Evolutionary conservation across 1,140 invertebrate genomes (phyloP).

Genomic region (Matsumurasca onukii): DNA sequence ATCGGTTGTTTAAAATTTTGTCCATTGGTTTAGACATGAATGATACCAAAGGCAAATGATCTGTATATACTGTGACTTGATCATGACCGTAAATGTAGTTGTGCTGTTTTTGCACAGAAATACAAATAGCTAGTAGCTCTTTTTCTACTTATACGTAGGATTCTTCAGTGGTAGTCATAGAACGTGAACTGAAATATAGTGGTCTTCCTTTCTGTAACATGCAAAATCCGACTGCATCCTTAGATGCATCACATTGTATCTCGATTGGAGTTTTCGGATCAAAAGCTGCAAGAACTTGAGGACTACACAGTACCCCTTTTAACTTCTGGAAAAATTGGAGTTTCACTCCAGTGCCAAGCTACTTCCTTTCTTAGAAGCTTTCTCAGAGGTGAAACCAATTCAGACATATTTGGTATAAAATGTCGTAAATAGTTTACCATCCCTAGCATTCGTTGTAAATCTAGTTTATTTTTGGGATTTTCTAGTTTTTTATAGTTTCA

Average conservation of each 20-base stretch:
- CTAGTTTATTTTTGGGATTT: slow-evolving; percentile 39
- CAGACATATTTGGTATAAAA: slow-evolving; percentile 41
- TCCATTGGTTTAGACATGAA: too few species aligned
- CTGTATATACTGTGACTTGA: slow-evolving; percentile 46
- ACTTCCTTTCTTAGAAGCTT: slow-evolving; percentile 39
- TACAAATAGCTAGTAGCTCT: too few species aligned
- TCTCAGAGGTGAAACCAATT: slow-evolving; percentile 35
- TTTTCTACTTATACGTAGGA: too few species aligned
- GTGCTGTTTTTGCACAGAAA: slow-evolving; percentile 48
- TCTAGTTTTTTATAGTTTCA: slow-evolving; percentile 41
- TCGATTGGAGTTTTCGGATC: slow-evolving; percentile 31
- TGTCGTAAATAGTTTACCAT: slow-evolving; percentile 38
- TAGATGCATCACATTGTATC: slow-evolving; percentile 38
- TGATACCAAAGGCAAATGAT: too few species aligned
- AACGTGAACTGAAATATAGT: slow-evolving; percentile 43
- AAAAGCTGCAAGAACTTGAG: slow-evolving; percentile 34
- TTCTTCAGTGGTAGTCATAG: slow-evolving; percentile 44
- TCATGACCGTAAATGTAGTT: slow-evolving; percentile 44
- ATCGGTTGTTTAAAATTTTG: too few species aligned
- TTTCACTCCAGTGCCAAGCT: slow-evolving; percentile 39
- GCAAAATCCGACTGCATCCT: slow-evolving; percentile 40
- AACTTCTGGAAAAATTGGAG: slow-evolving; percentile 27
- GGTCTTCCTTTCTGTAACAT: slow-evolving; percentile 41
- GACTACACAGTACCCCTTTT: slow-evolving; percentile 27
- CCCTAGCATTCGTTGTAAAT: slow-evolving; percentile 41